Evolutionary conservation across 2,113 vertebrate genomes (phyloP), one percentile per base, ranked within the genome.

Genomic region (Pachycephala philippinensis): DNA sequence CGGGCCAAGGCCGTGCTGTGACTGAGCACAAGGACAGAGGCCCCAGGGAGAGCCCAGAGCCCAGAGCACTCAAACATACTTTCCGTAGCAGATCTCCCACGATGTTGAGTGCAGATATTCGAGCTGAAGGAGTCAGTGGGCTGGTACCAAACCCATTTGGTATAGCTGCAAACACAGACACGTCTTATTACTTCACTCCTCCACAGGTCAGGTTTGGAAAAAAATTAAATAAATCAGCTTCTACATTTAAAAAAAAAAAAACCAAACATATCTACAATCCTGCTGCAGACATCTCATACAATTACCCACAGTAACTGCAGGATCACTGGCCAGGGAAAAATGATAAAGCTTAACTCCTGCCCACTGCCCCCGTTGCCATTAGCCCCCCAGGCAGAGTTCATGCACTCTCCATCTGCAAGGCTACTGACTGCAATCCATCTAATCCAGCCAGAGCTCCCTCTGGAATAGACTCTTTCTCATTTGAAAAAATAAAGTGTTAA

Each of bases 31-130:
- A 33, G 28, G 47, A 16, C 11, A 40, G 24, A 28, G 87, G 82
- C 53, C 52, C 42, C 68, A 52, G 53, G 21, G 19, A 52, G 45
- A 52, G 66, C 42, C 24, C 75, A 42, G 50, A 24, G 84, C 39
- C 19, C 49, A 75, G 59, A 56, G 88, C 35, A 97, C 99, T 97
- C 98, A 99, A 99, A 98, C 99, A 99, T 33, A 99, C 99, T 99
- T 99, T 99, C 94, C 99, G 98, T 90, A 99, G 97, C 75, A 99
- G 99, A 96, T 99, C 99, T n/a, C 99, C 99, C 88, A 99, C 99
- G 37, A 99, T 99, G 96, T 99, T 99, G 89, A 99, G 99, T 31
- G 99, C 99, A 61, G 99, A 99, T 98, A 99, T 99, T 97, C 99
- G 98, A 68, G 99, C 99, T 80, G 99, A 99, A 28, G 99, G 99